Conservation (phyloP, 2,797 vertebrate species). For the Enteromius treurensis region DNA sequence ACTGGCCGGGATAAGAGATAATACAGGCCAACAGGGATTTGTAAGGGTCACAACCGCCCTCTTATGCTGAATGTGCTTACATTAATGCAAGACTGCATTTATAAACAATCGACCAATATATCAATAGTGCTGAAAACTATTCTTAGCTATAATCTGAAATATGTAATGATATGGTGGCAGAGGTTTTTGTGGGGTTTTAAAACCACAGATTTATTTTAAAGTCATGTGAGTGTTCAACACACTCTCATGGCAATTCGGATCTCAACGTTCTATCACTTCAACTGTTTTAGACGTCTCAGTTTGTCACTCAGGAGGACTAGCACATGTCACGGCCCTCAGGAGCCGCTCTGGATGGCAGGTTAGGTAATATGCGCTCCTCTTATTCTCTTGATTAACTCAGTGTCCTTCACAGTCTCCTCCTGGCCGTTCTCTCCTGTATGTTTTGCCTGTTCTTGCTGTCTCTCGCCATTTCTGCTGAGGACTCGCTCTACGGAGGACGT, state of each 20-base stretch:
- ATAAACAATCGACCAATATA: neutral
- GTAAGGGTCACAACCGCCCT: slow-evolving; percentile 70
- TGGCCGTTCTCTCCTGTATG: slow-evolving; percentile 23
- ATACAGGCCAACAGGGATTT: slow-evolving; percentile 72
- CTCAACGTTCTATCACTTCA: neutral
- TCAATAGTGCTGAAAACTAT: neutral
- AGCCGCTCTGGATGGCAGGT: slow-evolving; percentile 29
- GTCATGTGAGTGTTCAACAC: neutral
- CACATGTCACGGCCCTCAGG: slow-evolving; percentile 25
- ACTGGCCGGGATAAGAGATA: slow-evolving; percentile 73
- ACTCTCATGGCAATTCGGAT: neutral
- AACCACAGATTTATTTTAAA: neutral
- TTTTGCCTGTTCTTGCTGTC: slow-evolving; percentile 37
- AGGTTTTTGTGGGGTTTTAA: neutral
- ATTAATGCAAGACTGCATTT: slow-evolving; percentile 36
- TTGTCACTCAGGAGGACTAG: slow-evolving; percentile 10
- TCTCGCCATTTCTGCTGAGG: slow-evolving; percentile 31
- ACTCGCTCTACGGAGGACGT: slow-evolving; percentile 34
- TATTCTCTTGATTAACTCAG: slow-evolving; percentile 37
- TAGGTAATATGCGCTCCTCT: slow-evolving; percentile 33
- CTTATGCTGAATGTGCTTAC: slow-evolving; percentile 60
- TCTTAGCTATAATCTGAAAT: neutral
- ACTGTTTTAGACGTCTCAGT: neutral
- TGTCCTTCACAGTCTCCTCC: slow-evolving; percentile 47
- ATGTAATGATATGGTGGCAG: neutral